Evolutionary conservation across 1,140 invertebrate genomes (phyloP), one percentile per base, ranked within the genome.

Genomic region (Planococcus citri): DNA sequence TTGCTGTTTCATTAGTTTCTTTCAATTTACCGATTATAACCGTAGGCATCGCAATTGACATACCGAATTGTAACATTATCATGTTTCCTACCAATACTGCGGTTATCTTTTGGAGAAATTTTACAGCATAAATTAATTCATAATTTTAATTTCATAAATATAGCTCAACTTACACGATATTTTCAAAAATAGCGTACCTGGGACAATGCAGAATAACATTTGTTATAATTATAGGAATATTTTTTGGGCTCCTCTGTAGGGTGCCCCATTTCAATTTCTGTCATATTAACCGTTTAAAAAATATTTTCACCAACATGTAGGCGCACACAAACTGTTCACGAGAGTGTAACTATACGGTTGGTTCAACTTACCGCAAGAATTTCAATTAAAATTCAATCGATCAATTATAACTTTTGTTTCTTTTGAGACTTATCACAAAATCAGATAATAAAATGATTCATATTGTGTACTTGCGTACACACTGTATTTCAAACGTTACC

Each of bases 41-140:
- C 8, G 71, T 73, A 10, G 71, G 69, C 37, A 72, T 72, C 27
- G 61, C 71, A 1, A 72, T 68, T 4, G 41, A 70, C 71, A 68
- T 72, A 29, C 70, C 51, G 21, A 70, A 67, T 17, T 61, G 61
- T 22, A 70, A 70, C 69, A 72, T 72, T 0, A 72, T 72, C 6
- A 72, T 38, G n/a, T 71, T 71, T 24, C 69, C 68, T 12, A 71
- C 68, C 24, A 67, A 3, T 8, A 71, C 69, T 10, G 71, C 69
- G 17, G 58, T 27, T 20, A 71, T 67, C 71, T 71, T 64, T 9
- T 51, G 12, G 17, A 3, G 4, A 51, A n/a, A 51, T 8, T 8
- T 37, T 51, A 51, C 10, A 51, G 17, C 29, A 33, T 51, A 51
- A 51, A 17, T n/a, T 51, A 17, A 20, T 4, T 17, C 2, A 20